These are phyloP conservation scores for Neostethus bicornis DNA, from an alignment of 2,797 vertebrate genomes.

Conservation along the genomic window DNA sequence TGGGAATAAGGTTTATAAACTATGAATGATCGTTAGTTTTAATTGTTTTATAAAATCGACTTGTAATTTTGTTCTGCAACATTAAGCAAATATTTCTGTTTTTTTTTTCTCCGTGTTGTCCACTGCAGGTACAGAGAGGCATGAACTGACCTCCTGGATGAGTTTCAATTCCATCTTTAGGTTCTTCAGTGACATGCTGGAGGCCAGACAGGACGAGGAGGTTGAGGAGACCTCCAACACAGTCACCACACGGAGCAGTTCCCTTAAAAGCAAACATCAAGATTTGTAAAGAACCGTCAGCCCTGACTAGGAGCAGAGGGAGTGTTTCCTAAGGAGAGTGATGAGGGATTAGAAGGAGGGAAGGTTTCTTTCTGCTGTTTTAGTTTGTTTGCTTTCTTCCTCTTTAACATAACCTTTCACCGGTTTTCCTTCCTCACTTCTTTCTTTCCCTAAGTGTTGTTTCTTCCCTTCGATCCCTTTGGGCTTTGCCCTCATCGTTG, in stretches of 20 bases:
- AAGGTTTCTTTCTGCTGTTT: slow-evolving; percentile 25
- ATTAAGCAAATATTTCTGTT: slow-evolving; percentile 22
- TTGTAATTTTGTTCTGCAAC: slow-evolving; percentile 4
- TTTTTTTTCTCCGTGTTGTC: slow-evolving; percentile 33
- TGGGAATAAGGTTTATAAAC: slow-evolving; percentile 15
- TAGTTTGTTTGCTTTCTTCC: slow-evolving; percentile 14
- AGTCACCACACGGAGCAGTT: slow-evolving; percentile 87
- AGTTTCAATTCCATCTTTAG: slow-evolving; percentile 93
- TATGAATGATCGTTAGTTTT: slow-evolving; percentile 9
- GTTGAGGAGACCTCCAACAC: slow-evolving; percentile 79
- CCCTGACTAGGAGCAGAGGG: slow-evolving; percentile 21
- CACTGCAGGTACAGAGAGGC: slow-evolving; percentile 90
- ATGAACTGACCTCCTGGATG: slow-evolving; percentile 96
- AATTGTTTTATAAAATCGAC: slow-evolving; percentile 1
- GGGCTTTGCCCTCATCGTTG: slow-evolving; percentile 53
- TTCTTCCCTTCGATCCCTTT: slow-evolving; percentile 48
- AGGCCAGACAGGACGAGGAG: slow-evolving; percentile 79
- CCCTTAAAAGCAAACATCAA: slow-evolving; percentile 89
- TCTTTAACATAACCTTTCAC: slow-evolving; percentile 36
- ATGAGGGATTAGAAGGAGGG: slow-evolving; percentile 18
- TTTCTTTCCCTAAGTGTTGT: slow-evolving; percentile 52
- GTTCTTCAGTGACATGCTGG: slow-evolving; percentile 86
- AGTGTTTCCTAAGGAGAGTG: slow-evolving; percentile 1
- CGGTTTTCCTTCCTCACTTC: slow-evolving; percentile 39
- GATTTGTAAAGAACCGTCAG: slow-evolving; percentile 81